These are phyloP conservation scores for Phocoena phocoena DNA, from an alignment of 2,113 vertebrate species.

Conservation along the genomic window DNA sequence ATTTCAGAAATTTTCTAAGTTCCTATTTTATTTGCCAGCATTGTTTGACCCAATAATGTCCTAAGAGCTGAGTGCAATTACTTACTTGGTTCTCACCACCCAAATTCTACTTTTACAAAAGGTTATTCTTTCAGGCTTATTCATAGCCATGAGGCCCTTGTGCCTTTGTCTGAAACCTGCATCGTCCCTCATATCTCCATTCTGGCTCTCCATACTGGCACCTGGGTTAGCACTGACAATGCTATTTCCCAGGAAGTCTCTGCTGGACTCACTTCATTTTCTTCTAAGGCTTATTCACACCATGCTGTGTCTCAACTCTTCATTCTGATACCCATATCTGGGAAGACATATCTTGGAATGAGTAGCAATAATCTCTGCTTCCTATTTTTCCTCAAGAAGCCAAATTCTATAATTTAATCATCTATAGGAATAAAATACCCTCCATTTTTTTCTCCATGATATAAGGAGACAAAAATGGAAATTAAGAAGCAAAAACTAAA, in stretches of 20 bases:
- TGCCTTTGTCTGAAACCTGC: too few relatives aligned
- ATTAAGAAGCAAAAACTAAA: neutral
- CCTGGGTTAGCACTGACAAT: neutral
- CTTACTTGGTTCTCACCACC: neutral
- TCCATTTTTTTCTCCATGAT: neutral
- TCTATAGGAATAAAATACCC: neutral
- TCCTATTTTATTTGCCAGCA: neutral
- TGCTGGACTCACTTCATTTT: neutral
- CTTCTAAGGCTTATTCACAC: neutral
- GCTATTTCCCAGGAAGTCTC: neutral
- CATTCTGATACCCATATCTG: neutral
- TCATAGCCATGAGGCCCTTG: neutral
- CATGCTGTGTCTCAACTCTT: neutral
- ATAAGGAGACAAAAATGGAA: neutral
- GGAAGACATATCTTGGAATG: neutral
- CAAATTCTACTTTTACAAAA: neutral
- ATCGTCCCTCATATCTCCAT: neutral
- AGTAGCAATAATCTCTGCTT: neutral
- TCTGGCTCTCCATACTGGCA: rapidly evolving
- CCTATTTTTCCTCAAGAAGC: neutral
- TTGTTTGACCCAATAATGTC: neutral
- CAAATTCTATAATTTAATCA: neutral
- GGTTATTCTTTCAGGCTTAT: neutral
- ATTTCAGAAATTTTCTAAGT: neutral
- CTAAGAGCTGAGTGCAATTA: neutral